Percentiles rank a stretch among this genome's conserved stretches.
Conservation (phyloP, 1,140 invertebrate genomes). For the Cyclina sinensis region DNA sequence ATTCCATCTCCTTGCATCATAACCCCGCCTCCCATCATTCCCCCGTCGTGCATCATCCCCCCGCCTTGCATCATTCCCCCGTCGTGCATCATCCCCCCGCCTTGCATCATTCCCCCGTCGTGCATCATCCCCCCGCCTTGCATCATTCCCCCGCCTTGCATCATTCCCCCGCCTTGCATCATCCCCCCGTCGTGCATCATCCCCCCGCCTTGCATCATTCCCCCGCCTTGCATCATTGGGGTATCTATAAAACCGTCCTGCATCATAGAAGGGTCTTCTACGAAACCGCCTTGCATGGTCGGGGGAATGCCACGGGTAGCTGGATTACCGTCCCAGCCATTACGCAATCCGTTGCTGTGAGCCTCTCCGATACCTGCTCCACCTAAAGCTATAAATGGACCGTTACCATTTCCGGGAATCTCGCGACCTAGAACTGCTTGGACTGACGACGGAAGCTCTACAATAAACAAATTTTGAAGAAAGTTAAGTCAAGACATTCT, state of each 20-base stretch:
- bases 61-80: constrained; percentile 3
- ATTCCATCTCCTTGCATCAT: background rate
- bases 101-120: background rate
- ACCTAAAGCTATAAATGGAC: background rate
- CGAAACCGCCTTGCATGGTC: background rate
- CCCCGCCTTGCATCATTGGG: background rate
- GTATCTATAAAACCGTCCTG: background rate
- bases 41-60: background rate
- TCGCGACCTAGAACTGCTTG: background rate
- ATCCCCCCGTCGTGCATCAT: background rate
- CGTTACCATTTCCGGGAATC: background rate
- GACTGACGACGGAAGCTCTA: background rate
- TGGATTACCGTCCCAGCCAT: constrained; percentile 61
- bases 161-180: background rate
- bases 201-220: background rate
- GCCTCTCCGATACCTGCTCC: constrained; percentile 52
- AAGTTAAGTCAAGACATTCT: too few relatives aligned
- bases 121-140: background rate
- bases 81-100: background rate
- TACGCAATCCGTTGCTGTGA: constrained; percentile 40
- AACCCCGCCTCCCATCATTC: background rate
- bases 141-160: background rate
- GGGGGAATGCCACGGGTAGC: background rate
- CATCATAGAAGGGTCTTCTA: background rate
- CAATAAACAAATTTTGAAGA: too few relatives aligned